These are phyloP conservation scores for Melinaea menophilus DNA, from an alignment of 2,888 invertebrate genomes.

Conservation along the genomic window DNA sequence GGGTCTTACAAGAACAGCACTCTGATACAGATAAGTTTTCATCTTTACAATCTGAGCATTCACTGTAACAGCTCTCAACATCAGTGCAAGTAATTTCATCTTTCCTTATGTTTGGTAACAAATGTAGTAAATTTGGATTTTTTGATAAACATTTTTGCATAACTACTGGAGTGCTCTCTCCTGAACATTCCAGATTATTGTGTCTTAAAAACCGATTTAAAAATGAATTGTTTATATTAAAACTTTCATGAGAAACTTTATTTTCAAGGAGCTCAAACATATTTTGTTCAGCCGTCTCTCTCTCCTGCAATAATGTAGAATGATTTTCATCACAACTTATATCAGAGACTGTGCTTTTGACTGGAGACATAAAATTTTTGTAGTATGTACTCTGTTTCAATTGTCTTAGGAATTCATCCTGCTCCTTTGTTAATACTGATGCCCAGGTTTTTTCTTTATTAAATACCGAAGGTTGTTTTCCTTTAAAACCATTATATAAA, in stretches of 20 bases:
- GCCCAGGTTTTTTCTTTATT: slow-evolving; percentile 71
- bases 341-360: slow-evolving; percentile 61
- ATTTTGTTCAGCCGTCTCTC: slow-evolving; percentile 81
- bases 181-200: slow-evolving; percentile 56
- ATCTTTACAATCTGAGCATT: slow-evolving; percentile 59
- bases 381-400: slow-evolving; percentile 70
- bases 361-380: slow-evolving; percentile 64
- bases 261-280: slow-evolving; percentile 88
- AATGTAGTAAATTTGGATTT: slow-evolving; percentile 58
- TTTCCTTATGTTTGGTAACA: slow-evolving; percentile 49
- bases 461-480: slow-evolving; percentile 62
- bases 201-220: slow-evolving; percentile 74
- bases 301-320: slow-evolving; percentile 50
- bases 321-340: slow-evolving; percentile 56
- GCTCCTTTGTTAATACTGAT: slow-evolving; percentile 63
- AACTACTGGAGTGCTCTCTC: slow-evolving; percentile 65
- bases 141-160: slow-evolving; percentile 61
- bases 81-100: slow-evolving; percentile 50
- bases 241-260: slow-evolving; percentile 84
- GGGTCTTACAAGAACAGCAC: slow-evolving; percentile 65
- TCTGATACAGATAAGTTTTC: slow-evolving; percentile 55
- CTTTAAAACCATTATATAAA: slow-evolving; percentile 36
- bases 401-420: slow-evolving; percentile 66
- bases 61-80: slow-evolving; percentile 52
- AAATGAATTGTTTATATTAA: slow-evolving; percentile 82